Evolutionary conservation across 1,140 invertebrate genomes (phyloP).

Genomic region (Notospermus geniculatus): DNA sequence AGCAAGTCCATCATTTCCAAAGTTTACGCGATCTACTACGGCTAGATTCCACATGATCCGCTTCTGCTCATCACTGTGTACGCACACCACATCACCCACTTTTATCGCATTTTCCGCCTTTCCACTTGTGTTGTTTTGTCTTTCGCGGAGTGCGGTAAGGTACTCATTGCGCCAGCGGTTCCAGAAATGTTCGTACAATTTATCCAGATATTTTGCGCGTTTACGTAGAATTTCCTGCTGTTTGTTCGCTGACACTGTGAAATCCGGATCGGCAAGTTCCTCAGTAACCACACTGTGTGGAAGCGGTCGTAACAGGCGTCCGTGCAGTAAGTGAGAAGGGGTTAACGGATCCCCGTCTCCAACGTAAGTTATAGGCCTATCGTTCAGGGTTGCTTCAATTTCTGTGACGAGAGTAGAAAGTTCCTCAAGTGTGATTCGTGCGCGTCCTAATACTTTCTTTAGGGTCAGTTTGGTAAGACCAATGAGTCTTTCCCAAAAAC

Average conservation of each 20-base stretch:
- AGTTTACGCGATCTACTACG: background rate
- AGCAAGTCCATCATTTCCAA: background rate
- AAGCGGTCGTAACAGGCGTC: background rate
- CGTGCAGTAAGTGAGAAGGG: background rate
- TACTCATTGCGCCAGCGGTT: slow-evolving; percentile 1
- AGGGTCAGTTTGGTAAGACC: background rate
- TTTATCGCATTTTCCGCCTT: background rate
- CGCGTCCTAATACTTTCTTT: background rate
- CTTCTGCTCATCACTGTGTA: background rate
- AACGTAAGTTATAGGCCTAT: background rate
- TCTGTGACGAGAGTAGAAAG: background rate
- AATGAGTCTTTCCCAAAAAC: background rate
- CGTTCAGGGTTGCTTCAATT: slow-evolving; percentile 5
- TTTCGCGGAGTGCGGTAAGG: background rate
- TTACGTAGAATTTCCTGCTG: background rate
- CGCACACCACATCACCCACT: background rate
- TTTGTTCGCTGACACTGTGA: background rate
- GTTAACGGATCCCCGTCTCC: background rate
- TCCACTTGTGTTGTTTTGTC: background rate
- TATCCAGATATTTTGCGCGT: background rate
- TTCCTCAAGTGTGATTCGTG: background rate
- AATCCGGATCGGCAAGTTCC: background rate
- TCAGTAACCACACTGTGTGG: background rate
- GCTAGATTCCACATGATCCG: background rate
- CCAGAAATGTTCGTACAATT: background rate